Base-by-base conservation (phyloP, 1,140 invertebrate genomes). In the Alviniconcha marisindica region DNA sequence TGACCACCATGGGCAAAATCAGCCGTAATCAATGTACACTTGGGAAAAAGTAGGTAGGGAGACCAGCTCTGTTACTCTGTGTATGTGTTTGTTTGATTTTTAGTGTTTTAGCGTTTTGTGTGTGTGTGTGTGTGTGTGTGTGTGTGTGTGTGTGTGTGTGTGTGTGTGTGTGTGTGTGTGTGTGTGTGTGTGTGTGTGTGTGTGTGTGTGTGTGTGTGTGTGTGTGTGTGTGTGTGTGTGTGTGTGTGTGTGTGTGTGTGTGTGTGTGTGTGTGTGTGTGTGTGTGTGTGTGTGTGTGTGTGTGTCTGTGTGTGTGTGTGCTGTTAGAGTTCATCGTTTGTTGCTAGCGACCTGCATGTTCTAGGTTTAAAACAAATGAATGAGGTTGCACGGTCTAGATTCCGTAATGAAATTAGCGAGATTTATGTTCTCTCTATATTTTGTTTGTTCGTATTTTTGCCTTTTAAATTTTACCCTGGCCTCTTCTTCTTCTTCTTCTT, bases 161-260 rank as follows among this genome's bases (percentile, higher is more conserved):
- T 69, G 38, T 40, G 60, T 69, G 66, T 69, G 78, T 48, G 66
- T 69, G 24, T 66, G 78, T 81, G 60, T 63, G 38, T 81, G 21
- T 81, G 66, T 69, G 66, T 81, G 78, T 69, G 78, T 69, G 66
- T 42, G 42, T 54, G 60, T 33, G 14, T 56, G 78, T 81, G 42
- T 38, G 66, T 71, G 28, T 71, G 66, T 38, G 28, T 71, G 66
- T 71, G 28, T 71, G 66, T 38, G 5, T 71, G 66, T 38, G 66
- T 71, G 66, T 7, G 28, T 36, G 66, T 38, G 66, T 71, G 66
- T 38, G 66, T 71, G 66, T 38, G 66, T 48, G 38, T 44, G 78
- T 81, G 51, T 78, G 60, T 69, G 78, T 48, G 60, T 81, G 78
- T 15, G 7, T 66, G 14, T 28, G 60, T 28, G 60, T 28, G 60